These are phyloP conservation scores for Xyliphius kryptos DNA, from an alignment of 2,113 vertebrate genomes.

Conservation along the genomic window DNA sequence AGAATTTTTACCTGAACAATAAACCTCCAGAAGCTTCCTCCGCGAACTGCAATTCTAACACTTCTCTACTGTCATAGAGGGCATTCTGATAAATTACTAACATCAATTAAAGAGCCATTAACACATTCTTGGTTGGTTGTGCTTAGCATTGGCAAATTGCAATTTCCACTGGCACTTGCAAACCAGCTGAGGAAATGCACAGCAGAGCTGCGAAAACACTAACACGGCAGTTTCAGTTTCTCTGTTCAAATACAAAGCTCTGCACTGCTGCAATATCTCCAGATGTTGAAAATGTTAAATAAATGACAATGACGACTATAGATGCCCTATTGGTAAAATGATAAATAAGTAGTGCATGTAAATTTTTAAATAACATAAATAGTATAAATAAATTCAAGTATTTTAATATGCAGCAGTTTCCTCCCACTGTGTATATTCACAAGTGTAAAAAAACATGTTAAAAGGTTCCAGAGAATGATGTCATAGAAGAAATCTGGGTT, in stretches of 20 bases:
- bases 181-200: conserved; percentile 17
- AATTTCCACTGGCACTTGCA: conserved; percentile 51
- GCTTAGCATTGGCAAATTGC: conserved; percentile 54
- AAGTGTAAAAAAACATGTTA: background rate
- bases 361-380: conserved; percentile 43
- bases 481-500: background rate
- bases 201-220: conserved; percentile 46
- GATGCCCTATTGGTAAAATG: too few relatives aligned
- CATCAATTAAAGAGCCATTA: conserved; percentile 46
- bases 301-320: too few relatives aligned
- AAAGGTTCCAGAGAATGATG: background rate
- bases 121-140: conserved; percentile 48
- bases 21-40: conserved; percentile 41
- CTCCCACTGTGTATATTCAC: conserved; percentile 15
- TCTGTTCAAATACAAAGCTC: conserved; percentile 13
- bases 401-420: conserved; percentile 52
- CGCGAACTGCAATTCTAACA: conserved; percentile 45
- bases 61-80: conserved; percentile 43
- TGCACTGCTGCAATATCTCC: conserved; percentile 16
- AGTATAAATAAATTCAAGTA: conserved; percentile 67
- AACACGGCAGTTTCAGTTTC: conserved; percentile 23
- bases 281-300: too few relatives aligned
- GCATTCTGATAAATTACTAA: conserved; percentile 38
- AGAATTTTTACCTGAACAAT: conserved; percentile 37
- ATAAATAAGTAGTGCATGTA: conserved; percentile 35